Conservation (phyloP, 2,888 invertebrate genomes). For the Pseudococcus jackbeardsleyi region DNA sequence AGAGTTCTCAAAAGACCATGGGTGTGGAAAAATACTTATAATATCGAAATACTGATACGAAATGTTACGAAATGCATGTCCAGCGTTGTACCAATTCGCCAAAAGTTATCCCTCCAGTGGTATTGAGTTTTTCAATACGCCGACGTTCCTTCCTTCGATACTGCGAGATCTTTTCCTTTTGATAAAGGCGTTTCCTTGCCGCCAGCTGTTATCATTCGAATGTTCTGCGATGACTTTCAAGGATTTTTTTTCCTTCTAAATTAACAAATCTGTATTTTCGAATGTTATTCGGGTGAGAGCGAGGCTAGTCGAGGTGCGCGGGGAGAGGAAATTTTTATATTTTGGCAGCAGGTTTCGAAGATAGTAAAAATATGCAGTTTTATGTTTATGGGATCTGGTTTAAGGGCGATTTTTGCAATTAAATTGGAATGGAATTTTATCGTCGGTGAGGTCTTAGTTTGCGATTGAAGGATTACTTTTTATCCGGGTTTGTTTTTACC, state of each 20-base stretch:
- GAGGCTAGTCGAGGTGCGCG: neutral
- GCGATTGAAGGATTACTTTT: too few species aligned
- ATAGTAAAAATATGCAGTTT: too few species aligned
- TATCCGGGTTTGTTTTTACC: too few species aligned
- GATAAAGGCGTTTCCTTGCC: conserved; percentile 43
- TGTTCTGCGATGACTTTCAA: conserved; percentile 31
- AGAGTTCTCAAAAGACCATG: conserved; percentile 1
- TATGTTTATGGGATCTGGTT: too few species aligned
- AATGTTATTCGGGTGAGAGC: neutral
- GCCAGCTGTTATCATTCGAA: conserved; percentile 35
- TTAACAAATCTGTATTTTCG: neutral
- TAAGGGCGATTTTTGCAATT: too few species aligned
- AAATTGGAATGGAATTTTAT: too few species aligned
- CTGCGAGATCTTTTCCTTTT: conserved; percentile 13
- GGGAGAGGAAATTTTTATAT: neutral
- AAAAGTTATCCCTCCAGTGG: conserved; percentile 28
- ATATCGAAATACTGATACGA: neutral
- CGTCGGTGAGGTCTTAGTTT: too few species aligned
- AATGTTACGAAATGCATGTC: conserved; percentile 25
- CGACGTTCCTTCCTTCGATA: neutral
- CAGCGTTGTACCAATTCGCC: conserved; percentile 6
- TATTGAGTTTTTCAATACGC: neutral
- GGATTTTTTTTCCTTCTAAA: neutral
- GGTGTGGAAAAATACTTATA: conserved; percentile 24
- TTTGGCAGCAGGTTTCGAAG: neutral